Percentiles rank a stretch among this genome's conserved stretches.
Evolutionary conservation across 2,113 vertebrate species (phyloP).

Genomic region (Phalacrocorax brasilianus): DNA sequence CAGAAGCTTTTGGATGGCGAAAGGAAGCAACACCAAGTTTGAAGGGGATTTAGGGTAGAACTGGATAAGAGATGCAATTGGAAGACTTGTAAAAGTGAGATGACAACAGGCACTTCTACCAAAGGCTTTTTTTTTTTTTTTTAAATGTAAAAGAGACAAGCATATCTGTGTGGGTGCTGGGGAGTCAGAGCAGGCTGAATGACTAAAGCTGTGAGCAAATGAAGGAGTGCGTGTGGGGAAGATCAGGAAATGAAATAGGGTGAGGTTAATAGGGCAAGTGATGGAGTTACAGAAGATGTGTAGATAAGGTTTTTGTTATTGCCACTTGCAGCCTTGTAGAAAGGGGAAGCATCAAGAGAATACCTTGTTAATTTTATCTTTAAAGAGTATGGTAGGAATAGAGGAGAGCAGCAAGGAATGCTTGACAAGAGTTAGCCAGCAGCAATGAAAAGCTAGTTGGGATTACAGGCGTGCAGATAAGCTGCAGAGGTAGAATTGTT

Average conservation of each 20-base stretch:
- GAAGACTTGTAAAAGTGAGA: neutral
- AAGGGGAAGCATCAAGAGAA: neutral
- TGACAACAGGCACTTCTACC: neutral
- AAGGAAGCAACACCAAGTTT: neutral
- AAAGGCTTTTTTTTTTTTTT: neutral
- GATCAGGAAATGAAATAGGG: neutral
- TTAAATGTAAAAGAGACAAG: neutral
- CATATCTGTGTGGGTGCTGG: neutral
- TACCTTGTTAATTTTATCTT: neutral
- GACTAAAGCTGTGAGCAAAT: neutral
- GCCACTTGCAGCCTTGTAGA: neutral
- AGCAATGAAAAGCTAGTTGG: neutral
- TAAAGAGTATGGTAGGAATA: neutral
- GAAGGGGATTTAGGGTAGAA: neutral
- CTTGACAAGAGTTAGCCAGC: neutral
- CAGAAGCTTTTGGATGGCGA: neutral
- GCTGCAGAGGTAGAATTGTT: neutral
- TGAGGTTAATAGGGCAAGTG: neutral
- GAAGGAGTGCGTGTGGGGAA: neutral
- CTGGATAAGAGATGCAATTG: fast-evolving
- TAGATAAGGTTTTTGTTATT: neutral
- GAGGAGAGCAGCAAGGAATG: neutral
- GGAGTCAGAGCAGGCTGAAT: neutral
- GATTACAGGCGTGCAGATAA: neutral
- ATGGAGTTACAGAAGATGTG: neutral